phyloP scores from a whole-genome alignment of 2,113 vertebrate genomes.

The Platysteira castanea region DNA sequence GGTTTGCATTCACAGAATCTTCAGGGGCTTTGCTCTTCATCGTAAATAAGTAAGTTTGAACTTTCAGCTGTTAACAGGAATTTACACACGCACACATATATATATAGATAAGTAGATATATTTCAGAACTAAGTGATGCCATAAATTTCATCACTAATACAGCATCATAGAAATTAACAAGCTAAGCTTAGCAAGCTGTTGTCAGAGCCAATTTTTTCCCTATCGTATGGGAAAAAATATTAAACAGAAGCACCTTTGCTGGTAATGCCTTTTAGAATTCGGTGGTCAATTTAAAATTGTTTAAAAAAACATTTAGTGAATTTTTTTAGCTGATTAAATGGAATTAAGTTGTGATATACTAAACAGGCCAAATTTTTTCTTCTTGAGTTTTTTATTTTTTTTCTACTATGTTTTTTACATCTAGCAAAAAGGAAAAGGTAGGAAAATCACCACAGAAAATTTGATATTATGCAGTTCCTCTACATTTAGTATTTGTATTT shows the following conservation, averaged over 20 bases:
- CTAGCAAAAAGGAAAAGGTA: not conserved
- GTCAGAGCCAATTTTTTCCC: not conserved
- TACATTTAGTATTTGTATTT: not conserved
- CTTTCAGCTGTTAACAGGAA: not conserved
- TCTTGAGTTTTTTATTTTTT: not conserved
- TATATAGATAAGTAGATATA: not conserved
- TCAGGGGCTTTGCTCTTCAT: not conserved
- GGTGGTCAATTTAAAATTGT: not conserved
- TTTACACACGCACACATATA: not conserved
- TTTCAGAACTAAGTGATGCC: not conserved
- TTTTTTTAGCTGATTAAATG: not conserved
- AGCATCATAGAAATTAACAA: not conserved
- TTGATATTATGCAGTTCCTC: not conserved
- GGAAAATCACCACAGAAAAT: not conserved
- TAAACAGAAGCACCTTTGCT: not conserved
- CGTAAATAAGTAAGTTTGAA: not conserved
- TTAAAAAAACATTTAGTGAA: not conserved
- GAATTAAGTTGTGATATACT: not conserved
- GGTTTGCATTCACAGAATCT: not conserved
- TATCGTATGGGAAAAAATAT: not conserved
- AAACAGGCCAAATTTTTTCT: not conserved
- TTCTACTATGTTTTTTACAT: not conserved
- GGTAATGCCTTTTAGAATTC: not conserved
- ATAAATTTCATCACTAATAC: not conserved
- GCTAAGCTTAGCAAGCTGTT: not conserved